Base-by-base conservation (phyloP, 2,113 vertebrate species). In the Oxygymnocypris stewartii region DNA sequence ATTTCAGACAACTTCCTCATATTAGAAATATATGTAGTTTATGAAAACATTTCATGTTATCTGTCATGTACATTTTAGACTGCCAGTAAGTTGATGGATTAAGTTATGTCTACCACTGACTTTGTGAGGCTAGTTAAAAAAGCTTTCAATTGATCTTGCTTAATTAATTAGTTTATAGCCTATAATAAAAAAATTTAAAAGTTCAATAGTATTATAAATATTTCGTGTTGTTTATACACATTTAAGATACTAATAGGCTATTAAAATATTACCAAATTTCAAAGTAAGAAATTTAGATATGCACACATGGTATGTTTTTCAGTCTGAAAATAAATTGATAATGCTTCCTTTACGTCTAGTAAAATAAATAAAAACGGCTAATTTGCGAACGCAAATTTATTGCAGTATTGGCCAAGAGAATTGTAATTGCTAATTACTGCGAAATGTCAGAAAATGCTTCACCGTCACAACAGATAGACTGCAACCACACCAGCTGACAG, bases 401-500 rank as follows among this genome's bases (percentile, higher is more conserved):
- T 61, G 35, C 7, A n/a, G 20, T 82, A 51, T 35, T 82, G 44
- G 42, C 42, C 57, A 20, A 47, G 37, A 42, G 12, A 67, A 28
- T 31, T 23, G 42, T 67, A 28, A 69, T 49, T 69, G 80, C 37
- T 81, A 42, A 81, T 63, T 81, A 63, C 42, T 51, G 16, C 20
- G 44, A 69, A 51, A 71, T 71, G 37, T 71, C 42, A 23, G 25
- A 69, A 69, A 82, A 71, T 14, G 42, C 44, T 49, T 82, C 9
- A 82, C 59, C n/a, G n/a, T 82, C 59, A 67, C 80, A 82, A 71
- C 80, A 82, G 80, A 82, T 71, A 82, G 14, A 69, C 80, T 51
- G 63, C 63, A 71, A 51, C 18, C 63, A 51, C 44, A 82, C 28
- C 80, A 82, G 25, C 80, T 82, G 80, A 82, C 80, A 82, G 80